Percentiles rank a stretch among this genome's conserved stretches.
phyloP scores from a whole-genome alignment of 2,888 invertebrate species.

The Stenolophus ochropezus region DNA sequence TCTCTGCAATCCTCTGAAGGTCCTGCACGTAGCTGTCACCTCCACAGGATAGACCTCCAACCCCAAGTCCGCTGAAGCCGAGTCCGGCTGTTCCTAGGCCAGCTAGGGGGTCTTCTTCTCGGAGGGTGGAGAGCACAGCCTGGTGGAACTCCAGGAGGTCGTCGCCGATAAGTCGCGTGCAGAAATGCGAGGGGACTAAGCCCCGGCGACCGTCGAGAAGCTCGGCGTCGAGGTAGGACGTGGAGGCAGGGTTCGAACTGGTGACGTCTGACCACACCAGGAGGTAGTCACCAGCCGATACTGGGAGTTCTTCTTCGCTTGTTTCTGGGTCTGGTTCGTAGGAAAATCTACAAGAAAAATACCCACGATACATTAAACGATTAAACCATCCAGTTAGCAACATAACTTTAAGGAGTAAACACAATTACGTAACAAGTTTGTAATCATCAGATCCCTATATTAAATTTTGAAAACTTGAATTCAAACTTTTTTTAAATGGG shows the following conservation, averaged over 20 bases:
- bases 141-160: slow-evolving; percentile 97
- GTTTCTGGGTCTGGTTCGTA: slow-evolving; percentile 80
- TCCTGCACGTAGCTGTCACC: slow-evolving; percentile 80
- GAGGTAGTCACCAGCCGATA: slow-evolving; percentile 96
- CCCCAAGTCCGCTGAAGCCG: slow-evolving; percentile 6
- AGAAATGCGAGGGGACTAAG: slow-evolving; percentile 96
- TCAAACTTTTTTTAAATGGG: no score
- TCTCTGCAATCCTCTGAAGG: slow-evolving; percentile 82
- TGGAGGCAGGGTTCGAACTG: slow-evolving; percentile 59
- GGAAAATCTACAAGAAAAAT: slow-evolving; percentile 72
- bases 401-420: no score
- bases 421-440: no score
- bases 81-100: slow-evolving; percentile 65
- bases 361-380: no score
- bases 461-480: no score
- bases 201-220: slow-evolving; percentile 94
- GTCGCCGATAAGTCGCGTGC: slow-evolving; percentile 92
- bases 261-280: slow-evolving; percentile 88
- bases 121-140: slow-evolving; percentile 79
- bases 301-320: slow-evolving; percentile 94
- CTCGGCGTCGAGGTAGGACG: slow-evolving; percentile 96
- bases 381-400: no score
- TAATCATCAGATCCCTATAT: no score
- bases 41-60: background rate
- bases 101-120: slow-evolving; percentile 79